Evolutionary conservation across 2,797 vertebrate genomes (phyloP), one percentile per base, ranked within the genome.

Genomic region (Tolypeutes matacus): DNA sequence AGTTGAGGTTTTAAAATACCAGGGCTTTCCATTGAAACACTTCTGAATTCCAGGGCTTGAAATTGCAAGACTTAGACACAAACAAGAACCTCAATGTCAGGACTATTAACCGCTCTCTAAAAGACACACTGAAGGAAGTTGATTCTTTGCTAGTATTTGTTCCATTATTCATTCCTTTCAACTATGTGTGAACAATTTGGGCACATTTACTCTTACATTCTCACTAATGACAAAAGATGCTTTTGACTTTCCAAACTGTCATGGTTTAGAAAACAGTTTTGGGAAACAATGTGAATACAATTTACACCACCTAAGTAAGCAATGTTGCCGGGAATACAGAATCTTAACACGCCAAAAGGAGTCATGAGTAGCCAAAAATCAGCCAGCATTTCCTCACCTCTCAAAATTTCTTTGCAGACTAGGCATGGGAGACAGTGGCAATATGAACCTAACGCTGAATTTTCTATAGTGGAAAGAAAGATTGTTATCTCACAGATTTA

Each of bases 51-150:
- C 94, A 95, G 2, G 15, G 42, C 87, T 93, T 95, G 87, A 88
- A 93, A 92, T 1, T 81, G 94, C 89, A 97, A 94, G 92, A 94
- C 8, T 51, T 92, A 77, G 86, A 96, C 96, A 94, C 80, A 94
- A 95, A 96, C 20, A 96, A 72, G 86, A 93, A 78, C 42, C 49
- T 72, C 87, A 64, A 94, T 91, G 89, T 86, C 89, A 96, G 62
- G 65, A 56, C 60, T 64, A 92, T 89, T 64, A 94, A 89, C 93
- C 4, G 25, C 81, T 85, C 91, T 70, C 25, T 77, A 46, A 92
- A 95, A 93, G 73, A 93, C 70, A 36, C 42, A 72, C 72, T 51
- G 46, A 81, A 93, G 83, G 89, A 89, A 94, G 91, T 0, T 0
- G 46, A 94, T 82, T 93, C 81, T 95, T 85, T 77, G 65, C 81